These are phyloP conservation scores for Prunella strophiata DNA, from an alignment of 2,797 vertebrate genomes.

Conservation along the genomic window DNA sequence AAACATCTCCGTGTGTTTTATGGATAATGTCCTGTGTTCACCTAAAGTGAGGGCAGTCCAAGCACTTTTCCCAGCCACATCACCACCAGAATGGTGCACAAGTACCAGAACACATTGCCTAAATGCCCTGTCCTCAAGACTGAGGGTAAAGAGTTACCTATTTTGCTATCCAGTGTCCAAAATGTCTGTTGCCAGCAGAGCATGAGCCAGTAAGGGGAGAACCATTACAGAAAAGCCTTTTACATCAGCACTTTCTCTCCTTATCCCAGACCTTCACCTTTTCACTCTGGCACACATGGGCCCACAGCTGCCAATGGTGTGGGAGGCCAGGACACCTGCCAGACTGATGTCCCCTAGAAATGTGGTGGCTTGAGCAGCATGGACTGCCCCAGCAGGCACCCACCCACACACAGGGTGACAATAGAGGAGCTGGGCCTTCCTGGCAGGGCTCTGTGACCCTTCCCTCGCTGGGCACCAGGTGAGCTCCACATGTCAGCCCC, in stretches of 20 bases:
- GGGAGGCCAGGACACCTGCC: neutral
- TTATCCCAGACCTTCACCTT: neutral
- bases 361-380: neutral
- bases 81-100: neutral
- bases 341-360: neutral
- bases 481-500: neutral
- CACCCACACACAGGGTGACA: fast-evolving
- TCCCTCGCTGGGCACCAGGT: fast-evolving
- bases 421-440: neutral
- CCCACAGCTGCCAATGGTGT: neutral
- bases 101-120: neutral
- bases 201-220: neutral
- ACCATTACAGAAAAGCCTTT: neutral
- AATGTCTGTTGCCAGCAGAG: neutral
- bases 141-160: neutral
- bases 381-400: neutral
- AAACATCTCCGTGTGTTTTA: neutral
- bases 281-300: neutral
- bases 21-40: fast-evolving
- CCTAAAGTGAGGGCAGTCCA: neutral
- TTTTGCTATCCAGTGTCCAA: neutral
- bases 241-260: neutral
- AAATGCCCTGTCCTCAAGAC: neutral
- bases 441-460: neutral
- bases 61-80: neutral